Conservation (phyloP, 2,888 invertebrate species). For the Tortrix viridana region DNA sequence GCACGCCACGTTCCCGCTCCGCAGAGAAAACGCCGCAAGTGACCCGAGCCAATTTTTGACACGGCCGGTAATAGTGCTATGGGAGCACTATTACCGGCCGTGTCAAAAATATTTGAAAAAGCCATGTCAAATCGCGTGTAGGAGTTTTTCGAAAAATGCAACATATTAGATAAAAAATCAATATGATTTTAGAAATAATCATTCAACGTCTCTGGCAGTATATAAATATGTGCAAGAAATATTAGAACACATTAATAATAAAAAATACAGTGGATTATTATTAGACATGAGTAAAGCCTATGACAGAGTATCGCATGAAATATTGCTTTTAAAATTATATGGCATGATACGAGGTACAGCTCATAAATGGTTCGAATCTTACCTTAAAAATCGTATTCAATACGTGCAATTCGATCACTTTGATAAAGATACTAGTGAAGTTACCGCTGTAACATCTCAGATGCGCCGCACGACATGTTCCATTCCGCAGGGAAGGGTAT, state of each 20-base stretch:
- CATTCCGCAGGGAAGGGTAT: neutral
- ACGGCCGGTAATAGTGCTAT: conserved; percentile 1
- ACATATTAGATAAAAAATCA: too few relatives aligned
- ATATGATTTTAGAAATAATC: too few relatives aligned
- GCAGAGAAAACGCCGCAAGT: too few relatives aligned
- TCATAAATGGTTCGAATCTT: conserved; percentile 8
- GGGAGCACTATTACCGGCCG: neutral
- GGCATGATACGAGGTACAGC: conserved; percentile 7
- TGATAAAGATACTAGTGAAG: too few relatives aligned
- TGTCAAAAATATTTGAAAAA: neutral
- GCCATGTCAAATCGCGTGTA: too few relatives aligned
- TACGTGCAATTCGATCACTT: too few relatives aligned
- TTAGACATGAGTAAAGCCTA: conserved; percentile 11
- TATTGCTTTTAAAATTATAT: conserved; percentile 9
- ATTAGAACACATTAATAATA: neutral
- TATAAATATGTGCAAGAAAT: neutral
- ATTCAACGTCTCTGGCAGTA: neutral
- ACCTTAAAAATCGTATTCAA: too few relatives aligned
- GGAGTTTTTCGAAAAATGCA: too few relatives aligned
- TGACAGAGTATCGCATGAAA: conserved; percentile 8
- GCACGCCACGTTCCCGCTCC: too few relatives aligned
- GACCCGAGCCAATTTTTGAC: too few relatives aligned
- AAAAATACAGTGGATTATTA: neutral
- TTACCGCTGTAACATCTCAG: too few relatives aligned
- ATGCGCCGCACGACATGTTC: too few relatives aligned